phyloP scores from a whole-genome alignment of 2,888 invertebrate genomes.

The Philereme transversata region DNA sequence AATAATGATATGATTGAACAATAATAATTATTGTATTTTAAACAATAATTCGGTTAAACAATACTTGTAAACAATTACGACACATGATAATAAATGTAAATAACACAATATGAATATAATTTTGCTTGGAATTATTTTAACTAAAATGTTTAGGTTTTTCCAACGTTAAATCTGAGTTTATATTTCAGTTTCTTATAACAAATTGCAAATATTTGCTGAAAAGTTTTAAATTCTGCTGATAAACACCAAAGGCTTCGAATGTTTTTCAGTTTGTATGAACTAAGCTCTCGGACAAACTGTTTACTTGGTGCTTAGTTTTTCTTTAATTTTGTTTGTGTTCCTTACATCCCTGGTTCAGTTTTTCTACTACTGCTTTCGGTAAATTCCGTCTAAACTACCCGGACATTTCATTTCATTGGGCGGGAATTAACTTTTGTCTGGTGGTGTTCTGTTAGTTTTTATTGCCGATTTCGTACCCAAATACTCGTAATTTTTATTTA shows the following conservation, averaged over 20 bases:
- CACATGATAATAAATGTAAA: too few species aligned
- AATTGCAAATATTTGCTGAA: constrained; percentile 7
- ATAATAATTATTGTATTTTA: too few species aligned
- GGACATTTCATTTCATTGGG: constrained; percentile 42
- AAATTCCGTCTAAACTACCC: constrained; percentile 37
- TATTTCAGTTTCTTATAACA: neutral
- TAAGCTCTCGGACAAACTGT: constrained; percentile 43
- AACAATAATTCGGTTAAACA: too few species aligned
- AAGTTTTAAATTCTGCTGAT: constrained; percentile 27
- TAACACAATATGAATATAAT: too few species aligned
- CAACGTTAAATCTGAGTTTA: constrained; percentile 4
- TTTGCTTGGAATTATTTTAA: too few species aligned
- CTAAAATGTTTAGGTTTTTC: too few species aligned
- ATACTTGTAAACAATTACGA: too few species aligned
- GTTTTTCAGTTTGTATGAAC: constrained; percentile 44
- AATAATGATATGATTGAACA: too few species aligned
- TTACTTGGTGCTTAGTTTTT: constrained; percentile 55
- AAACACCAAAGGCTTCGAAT: constrained; percentile 36
- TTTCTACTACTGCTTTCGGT: constrained; percentile 42
- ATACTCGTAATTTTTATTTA: too few species aligned
- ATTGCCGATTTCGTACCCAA: too few species aligned
- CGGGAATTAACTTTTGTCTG: constrained; percentile 41
- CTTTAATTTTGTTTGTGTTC: constrained; percentile 55
- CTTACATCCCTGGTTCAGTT: constrained; percentile 46
- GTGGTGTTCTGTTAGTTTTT: constrained; percentile 27